A percentile compares a stretch with the other conserved stretches of the same genome.
Evolutionary conservation across 1,140 invertebrate genomes (phyloP).

Genomic region (Drosophila bifasciata): DNA sequence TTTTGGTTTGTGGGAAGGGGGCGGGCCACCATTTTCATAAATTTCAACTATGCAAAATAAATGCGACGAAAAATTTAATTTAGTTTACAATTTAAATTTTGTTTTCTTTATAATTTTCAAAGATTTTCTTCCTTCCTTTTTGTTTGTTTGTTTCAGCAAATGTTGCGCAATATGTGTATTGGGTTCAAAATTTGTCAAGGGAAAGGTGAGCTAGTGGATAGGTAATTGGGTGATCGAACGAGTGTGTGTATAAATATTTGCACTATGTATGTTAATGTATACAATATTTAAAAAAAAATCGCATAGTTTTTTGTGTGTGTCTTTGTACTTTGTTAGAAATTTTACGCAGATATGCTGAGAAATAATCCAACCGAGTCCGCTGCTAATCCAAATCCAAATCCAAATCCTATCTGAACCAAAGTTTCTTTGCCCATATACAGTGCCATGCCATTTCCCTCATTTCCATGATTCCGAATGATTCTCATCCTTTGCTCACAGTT

Average conservation of each 20-base stretch:
- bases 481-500: neutral
- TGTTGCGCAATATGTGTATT: slow-evolving; percentile 67
- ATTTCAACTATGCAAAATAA: slow-evolving; percentile 72
- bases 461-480: slow-evolving; percentile 1
- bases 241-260: slow-evolving; percentile 61
- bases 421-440: slow-evolving; percentile 9
- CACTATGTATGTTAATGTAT: slow-evolving; percentile 51
- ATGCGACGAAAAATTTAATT: slow-evolving; percentile 67
- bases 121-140: slow-evolving; percentile 8
- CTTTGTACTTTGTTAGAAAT: slow-evolving; percentile 80
- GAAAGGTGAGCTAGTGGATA: slow-evolving; percentile 16
- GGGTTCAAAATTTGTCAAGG: slow-evolving; percentile 20
- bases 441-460: slow-evolving; percentile 18
- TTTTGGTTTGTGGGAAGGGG: slow-evolving; percentile 3
- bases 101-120: slow-evolving; percentile 16
- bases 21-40: slow-evolving; percentile 56
- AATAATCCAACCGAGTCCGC: slow-evolving; percentile 76
- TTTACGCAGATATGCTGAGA: slow-evolving; percentile 75
- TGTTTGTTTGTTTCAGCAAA: slow-evolving; percentile 60
- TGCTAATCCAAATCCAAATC: slow-evolving; percentile 48
- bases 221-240: too few relatives aligned
- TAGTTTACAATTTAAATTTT: slow-evolving; percentile 47
- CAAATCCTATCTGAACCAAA: slow-evolving; percentile 46
- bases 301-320: slow-evolving; percentile 52
- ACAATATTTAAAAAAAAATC: slow-evolving; percentile 60